Conservation (phyloP, 1,140 invertebrate genomes). For the Lepidurus couesii region DNA sequence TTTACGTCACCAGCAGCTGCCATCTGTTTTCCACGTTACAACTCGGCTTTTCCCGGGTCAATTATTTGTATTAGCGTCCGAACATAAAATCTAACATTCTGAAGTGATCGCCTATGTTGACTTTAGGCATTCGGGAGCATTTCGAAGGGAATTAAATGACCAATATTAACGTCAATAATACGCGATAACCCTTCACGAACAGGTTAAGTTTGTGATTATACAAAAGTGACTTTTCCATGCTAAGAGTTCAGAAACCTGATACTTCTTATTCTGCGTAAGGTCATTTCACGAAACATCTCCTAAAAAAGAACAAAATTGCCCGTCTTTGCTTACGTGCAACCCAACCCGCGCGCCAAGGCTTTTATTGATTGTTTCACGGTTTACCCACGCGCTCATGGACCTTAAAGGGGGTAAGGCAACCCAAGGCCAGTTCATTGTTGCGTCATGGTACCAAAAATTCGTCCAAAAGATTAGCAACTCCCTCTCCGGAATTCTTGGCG, state of each 20-base stretch:
- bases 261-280: not conserved
- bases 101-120: not conserved
- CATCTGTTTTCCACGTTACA: constrained; percentile 18
- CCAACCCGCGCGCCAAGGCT: not conserved
- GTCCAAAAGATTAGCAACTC: not conserved
- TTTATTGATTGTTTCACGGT: not conserved
- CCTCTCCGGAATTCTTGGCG: not conserved
- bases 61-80: not conserved
- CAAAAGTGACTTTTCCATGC: no score
- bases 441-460: not conserved
- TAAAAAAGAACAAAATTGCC: not conserved
- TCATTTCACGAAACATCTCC: not conserved
- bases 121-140: no score
- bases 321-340: not conserved
- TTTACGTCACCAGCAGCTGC: not conserved
- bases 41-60: not conserved
- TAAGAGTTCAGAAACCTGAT: not conserved
- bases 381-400: not conserved
- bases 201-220: no score
- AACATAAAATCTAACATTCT: not conserved
- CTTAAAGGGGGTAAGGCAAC: not conserved
- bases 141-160: no score
- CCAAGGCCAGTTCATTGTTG: not conserved
- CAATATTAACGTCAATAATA: no score
- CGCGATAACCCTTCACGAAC: no score